phyloP scores from a whole-genome alignment of 2,113 vertebrate genomes.

The Progne subis region DNA sequence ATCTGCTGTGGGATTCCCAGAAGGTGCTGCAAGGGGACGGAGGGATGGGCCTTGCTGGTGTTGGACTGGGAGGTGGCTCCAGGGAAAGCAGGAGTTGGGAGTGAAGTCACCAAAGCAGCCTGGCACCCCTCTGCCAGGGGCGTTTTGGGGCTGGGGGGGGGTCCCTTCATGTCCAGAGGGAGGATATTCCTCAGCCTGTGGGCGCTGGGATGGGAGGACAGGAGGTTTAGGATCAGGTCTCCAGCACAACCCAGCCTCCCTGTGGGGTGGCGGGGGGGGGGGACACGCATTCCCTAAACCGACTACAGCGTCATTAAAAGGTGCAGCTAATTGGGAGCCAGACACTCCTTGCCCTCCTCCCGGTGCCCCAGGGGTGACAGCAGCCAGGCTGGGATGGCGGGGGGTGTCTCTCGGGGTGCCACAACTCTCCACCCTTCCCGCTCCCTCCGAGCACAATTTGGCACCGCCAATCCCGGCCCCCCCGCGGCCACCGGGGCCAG shows the following conservation, averaged over 20 bases:
- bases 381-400: background rate
- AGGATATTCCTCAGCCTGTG: background rate
- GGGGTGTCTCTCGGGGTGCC: background rate
- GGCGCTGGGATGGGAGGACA: background rate
- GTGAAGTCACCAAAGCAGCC: background rate
- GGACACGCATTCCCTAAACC: background rate
- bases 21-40: background rate
- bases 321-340: background rate
- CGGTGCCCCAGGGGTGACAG: background rate
- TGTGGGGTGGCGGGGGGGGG: no score
- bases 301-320: background rate
- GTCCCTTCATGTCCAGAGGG: background rate
- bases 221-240: background rate
- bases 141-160: background rate
- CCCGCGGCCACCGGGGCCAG: background rate
- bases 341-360: background rate
- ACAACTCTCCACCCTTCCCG: background rate
- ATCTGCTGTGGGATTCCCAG: background rate
- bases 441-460: background rate
- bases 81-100: background rate
- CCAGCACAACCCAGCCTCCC: background rate
- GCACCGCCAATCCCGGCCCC: background rate
- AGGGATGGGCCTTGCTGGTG: background rate
- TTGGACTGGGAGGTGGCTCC: background rate
- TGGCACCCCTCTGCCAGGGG: fast-evolving